These are phyloP conservation scores for Leptestheria dahalacensis DNA, from an alignment of 1,140 invertebrate species.

Conservation along the genomic window DNA sequence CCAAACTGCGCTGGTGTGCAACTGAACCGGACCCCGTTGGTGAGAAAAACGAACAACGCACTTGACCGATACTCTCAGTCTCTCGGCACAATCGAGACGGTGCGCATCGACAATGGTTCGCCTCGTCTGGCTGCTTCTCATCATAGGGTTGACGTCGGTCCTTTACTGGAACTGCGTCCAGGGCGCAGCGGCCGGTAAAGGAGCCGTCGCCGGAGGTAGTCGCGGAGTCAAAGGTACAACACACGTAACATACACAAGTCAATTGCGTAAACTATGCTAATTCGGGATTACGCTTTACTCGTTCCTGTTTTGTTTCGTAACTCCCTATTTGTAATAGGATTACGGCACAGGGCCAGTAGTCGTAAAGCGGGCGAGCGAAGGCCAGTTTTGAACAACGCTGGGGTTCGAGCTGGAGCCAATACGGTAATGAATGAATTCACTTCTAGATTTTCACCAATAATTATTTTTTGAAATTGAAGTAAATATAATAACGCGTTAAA, in stretches of 20 bases:
- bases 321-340: too few species aligned
- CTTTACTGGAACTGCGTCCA: neutral
- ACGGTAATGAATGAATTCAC: conserved; percentile 12
- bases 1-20: too few species aligned
- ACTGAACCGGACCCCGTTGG: too few species aligned
- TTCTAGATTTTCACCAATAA: too few species aligned
- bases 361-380: conserved; percentile 12
- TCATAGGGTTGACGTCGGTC: neutral
- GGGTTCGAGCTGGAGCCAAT: conserved; percentile 15
- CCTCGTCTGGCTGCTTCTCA: neutral
- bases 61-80: too few species aligned
- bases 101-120: neutral
- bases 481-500: too few species aligned
- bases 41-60: too few species aligned
- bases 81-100: neutral
- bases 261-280: too few species aligned
- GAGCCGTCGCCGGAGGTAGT: conserved; percentile 5
- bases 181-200: conserved; percentile 11
- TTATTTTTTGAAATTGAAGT: too few species aligned
- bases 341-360: conserved; percentile 10
- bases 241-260: neutral
- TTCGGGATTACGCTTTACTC: too few species aligned
- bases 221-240: conserved; percentile 13
- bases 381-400: conserved; percentile 11
- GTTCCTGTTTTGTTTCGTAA: too few species aligned